Evolutionary conservation across 2,113 vertebrate genomes (phyloP).

Genomic region (Lagopus leucura): DNA sequence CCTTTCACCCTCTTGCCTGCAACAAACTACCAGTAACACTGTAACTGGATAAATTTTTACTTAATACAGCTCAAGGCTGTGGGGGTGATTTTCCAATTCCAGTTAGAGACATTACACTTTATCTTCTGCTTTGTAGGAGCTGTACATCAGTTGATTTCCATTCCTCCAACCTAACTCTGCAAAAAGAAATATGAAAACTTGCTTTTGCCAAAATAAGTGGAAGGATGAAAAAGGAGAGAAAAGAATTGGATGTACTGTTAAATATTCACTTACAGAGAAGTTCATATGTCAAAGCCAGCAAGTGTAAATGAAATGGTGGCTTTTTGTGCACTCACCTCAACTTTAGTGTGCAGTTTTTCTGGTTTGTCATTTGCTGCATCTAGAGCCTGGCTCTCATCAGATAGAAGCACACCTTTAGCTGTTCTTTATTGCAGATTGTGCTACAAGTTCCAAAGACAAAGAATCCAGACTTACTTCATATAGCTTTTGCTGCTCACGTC

Average conservation of each 20-base stretch:
- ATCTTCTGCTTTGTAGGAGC: not conserved
- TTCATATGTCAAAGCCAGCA: not conserved
- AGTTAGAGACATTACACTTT: not conserved
- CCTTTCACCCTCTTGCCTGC: not conserved
- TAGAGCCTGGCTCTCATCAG: not conserved
- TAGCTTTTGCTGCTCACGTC: conserved; percentile 6
- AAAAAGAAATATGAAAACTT: not conserved
- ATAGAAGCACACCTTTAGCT: conserved; percentile 21
- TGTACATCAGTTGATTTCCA: not conserved
- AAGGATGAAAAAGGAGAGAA: not conserved
- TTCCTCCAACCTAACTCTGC: not conserved
- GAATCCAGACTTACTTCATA: conserved; percentile 47
- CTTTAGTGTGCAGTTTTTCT: not conserved
- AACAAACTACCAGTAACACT: not conserved
- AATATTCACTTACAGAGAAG: not conserved
- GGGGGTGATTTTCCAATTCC: conserved; percentile 14
- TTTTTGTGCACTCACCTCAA: not conserved
- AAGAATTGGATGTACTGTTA: not conserved
- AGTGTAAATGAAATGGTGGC: not conserved
- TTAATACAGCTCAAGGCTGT: not conserved
- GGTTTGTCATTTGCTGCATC: not conserved
- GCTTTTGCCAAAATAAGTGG: conserved; percentile 23
- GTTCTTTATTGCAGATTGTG: conserved; percentile 37
- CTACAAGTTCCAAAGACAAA: conserved; percentile 43
- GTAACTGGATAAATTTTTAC: not conserved